These are phyloP conservation scores for Eilema griseolum DNA, from an alignment of 2,888 invertebrate genomes.

Conservation along the genomic window DNA sequence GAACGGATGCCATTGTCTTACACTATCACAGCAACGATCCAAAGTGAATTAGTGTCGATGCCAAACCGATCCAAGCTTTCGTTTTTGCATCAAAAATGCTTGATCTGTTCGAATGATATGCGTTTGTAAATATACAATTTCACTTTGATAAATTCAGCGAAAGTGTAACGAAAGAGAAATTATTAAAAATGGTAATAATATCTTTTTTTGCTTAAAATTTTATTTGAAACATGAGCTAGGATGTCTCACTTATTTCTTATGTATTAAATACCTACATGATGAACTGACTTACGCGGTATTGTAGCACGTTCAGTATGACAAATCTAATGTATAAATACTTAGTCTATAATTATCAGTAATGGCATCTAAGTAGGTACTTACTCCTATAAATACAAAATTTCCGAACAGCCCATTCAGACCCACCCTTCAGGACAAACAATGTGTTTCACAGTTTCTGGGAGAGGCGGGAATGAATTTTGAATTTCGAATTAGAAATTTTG, in stretches of 20 bases:
- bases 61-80: slow-evolving; percentile 57
- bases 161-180: slow-evolving; percentile 22
- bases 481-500: no score
- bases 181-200: slow-evolving; percentile 9
- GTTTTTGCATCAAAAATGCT: slow-evolving; percentile 49
- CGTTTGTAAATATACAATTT: slow-evolving; percentile 30
- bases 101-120: slow-evolving; percentile 39
- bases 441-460: no score
- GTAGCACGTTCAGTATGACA: no score
- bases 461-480: no score
- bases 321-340: no score
- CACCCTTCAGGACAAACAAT: no score
- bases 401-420: no score
- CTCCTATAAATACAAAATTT: no score
- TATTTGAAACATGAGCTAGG: not conserved
- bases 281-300: not conserved
- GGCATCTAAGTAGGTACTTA: no score
- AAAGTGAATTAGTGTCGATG: slow-evolving; percentile 74
- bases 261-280: not conserved
- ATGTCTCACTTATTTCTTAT: not conserved
- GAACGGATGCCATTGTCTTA: slow-evolving; percentile 68
- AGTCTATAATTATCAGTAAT: no score
- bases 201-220: not conserved
- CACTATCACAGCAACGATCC: slow-evolving; percentile 72
- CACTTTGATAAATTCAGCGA: slow-evolving; percentile 23